These are phyloP conservation scores for Ischnus inquisitorius DNA, from an alignment of 2,888 invertebrate species.

Conservation along the genomic window DNA sequence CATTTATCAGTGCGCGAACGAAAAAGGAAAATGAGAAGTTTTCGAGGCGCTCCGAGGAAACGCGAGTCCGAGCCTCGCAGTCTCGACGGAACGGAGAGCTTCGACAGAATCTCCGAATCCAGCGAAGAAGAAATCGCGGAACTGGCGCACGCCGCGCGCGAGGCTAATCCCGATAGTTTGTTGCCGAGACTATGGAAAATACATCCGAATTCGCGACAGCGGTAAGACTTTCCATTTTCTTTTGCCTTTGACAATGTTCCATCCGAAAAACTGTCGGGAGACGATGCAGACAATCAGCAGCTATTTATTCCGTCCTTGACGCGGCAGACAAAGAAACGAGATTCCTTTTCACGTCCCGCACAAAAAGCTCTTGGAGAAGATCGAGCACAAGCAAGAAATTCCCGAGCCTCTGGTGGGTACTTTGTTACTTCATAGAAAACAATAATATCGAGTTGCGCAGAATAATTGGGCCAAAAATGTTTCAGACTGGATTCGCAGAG, in stretches of 20 bases:
- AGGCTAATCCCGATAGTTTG: conserved; percentile 34
- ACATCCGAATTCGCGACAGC: conserved; percentile 41
- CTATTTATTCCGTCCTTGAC: background rate
- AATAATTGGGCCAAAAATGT: conserved; percentile 27
- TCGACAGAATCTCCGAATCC: background rate
- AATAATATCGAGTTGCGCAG: background rate
- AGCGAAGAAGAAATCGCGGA: background rate
- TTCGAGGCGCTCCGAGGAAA: background rate
- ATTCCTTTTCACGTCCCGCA: conserved; percentile 89
- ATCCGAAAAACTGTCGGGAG: background rate
- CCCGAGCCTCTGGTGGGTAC: conserved; percentile 88
- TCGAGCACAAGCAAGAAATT: conserved; percentile 87
- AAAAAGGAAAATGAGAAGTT: background rate
- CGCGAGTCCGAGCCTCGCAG: background rate
- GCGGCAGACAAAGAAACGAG: conserved; percentile 76
- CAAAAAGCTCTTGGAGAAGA: conserved; percentile 88
- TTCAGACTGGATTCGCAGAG: conserved; percentile 87
- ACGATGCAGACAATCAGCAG: background rate
- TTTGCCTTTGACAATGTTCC: background rate
- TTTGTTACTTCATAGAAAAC: background rate
- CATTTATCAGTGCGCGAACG: too few species aligned
- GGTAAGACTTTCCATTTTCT: conserved; percentile 30
- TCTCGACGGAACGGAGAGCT: background rate
- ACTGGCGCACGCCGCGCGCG: too few species aligned
- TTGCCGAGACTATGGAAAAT: conserved; percentile 58